Evolutionary conservation across 2,888 invertebrate species (phyloP).

Genomic region (Lasioglossum calceatum): DNA sequence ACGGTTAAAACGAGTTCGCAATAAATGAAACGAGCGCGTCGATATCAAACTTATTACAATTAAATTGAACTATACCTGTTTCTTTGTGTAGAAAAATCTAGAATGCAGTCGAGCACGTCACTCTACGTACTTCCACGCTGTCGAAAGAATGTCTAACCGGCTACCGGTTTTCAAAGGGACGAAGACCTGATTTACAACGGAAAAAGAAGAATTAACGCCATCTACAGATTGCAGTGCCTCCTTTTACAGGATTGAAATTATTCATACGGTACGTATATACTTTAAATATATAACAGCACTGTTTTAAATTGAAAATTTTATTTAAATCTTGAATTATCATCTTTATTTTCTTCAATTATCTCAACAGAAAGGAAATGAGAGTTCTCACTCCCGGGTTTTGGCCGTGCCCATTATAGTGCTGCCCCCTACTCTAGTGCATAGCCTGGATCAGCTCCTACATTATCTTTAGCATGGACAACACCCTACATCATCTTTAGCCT

Average conservation of each 20-base stretch:
- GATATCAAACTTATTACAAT: neutral
- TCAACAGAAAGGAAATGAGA: too few relatives aligned
- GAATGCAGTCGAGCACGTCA: neutral
- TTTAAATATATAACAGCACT: neutral
- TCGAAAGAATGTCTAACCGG: constrained; percentile 35
- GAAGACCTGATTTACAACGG: constrained; percentile 29
- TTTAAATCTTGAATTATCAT: neutral
- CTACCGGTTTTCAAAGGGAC: constrained; percentile 37
- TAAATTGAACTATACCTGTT: constrained; percentile 19
- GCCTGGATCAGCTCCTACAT: too few relatives aligned
- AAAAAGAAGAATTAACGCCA: constrained; percentile 19
- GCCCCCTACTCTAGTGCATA: too few relatives aligned
- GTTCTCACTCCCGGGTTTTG: too few relatives aligned
- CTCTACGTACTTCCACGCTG: neutral
- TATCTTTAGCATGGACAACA: too few relatives aligned
- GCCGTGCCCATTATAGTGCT: too few relatives aligned
- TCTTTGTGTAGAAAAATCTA: neutral
- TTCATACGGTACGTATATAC: neutral
- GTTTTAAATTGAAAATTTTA: neutral
- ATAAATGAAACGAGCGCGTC: neutral
- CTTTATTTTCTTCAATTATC: neutral
- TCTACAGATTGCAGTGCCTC: constrained; percentile 19
- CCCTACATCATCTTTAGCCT: too few relatives aligned
- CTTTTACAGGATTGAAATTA: neutral
- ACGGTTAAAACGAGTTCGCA: neutral